Percentiles rank a stretch among this genome's conserved stretches.
Evolutionary conservation across 2,888 invertebrate species (phyloP).

Genomic region (Spisula subtruncata): DNA sequence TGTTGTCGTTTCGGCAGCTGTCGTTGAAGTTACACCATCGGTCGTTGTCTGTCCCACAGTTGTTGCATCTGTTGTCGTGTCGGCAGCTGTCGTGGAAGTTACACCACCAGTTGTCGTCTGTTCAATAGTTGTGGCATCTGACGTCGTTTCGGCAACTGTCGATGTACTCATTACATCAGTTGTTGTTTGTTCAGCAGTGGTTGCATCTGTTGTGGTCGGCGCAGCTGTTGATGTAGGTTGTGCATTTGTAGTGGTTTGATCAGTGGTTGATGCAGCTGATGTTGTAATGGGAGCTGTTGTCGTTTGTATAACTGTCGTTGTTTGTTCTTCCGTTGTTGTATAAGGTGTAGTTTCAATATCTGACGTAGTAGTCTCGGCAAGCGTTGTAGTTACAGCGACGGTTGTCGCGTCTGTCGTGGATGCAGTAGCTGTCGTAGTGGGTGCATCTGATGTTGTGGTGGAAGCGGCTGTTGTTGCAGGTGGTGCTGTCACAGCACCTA

Average conservation of each 20-base stretch:
- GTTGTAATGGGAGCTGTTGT: not conserved
- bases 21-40: not conserved
- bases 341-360: not conserved
- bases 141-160: not conserved
- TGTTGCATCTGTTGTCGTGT: constrained; percentile 3
- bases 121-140: not conserved
- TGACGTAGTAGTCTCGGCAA: not conserved
- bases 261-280: constrained; percentile 8
- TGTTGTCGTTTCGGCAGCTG: not conserved
- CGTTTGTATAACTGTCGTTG: not conserved
- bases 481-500: too few relatives aligned
- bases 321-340: not conserved
- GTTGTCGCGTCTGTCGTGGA: not conserved
- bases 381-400: not conserved
- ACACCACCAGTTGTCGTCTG: not conserved
- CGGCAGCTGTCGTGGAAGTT: not conserved
- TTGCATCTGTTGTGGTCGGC: constrained; percentile 9
- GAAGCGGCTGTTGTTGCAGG: too few relatives aligned
- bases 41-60: constrained; percentile 27
- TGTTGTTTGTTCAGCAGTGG: not conserved
- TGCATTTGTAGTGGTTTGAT: not conserved
- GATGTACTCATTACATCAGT: not conserved
- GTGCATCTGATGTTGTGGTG: too few relatives aligned
- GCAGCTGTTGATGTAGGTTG: not conserved
- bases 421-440: too few relatives aligned